phyloP scores from a whole-genome alignment of 2,888 invertebrate species.

The Aphelenchoides bicaudatus region DNA sequence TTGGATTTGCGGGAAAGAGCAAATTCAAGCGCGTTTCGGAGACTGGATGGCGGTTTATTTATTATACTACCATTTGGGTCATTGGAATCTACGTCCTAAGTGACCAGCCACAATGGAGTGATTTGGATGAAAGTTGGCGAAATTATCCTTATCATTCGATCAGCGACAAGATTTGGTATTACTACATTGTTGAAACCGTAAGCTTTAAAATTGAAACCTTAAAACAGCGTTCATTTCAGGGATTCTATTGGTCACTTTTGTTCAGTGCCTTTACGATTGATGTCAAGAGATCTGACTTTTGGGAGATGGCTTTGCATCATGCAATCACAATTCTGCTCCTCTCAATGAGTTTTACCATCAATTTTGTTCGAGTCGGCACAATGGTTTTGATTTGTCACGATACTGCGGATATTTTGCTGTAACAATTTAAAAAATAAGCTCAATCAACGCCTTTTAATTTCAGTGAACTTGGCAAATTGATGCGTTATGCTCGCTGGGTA shows the following conservation, averaged over 20 bases:
- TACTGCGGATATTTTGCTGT: conserved; percentile 64
- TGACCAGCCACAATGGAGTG: conserved; percentile 44
- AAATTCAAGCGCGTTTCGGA: conserved; percentile 56
- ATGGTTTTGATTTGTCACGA: conserved; percentile 70
- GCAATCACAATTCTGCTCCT: conserved; percentile 84
- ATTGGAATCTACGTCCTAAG: conserved; percentile 45
- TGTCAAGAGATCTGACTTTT: conserved; percentile 74
- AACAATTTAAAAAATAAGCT: conserved; percentile 50
- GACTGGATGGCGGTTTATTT: conserved; percentile 52
- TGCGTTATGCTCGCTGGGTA: conserved; percentile 67
- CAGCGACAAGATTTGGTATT: conserved; percentile 67
- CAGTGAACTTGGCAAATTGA: conserved; percentile 55
- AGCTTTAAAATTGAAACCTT: conserved; percentile 84
- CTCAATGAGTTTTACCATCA: conserved; percentile 88
- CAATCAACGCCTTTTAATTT: conserved; percentile 21
- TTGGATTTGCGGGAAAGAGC: conserved; percentile 22
- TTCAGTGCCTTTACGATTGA: conserved; percentile 61
- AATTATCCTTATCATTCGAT: conserved; percentile 65
- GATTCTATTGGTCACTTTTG: conserved; percentile 20
- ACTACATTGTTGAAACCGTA: conserved; percentile 88
- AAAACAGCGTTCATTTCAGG: conserved; percentile 32
- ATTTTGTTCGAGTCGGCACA: conserved; percentile 82
- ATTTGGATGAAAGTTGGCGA: conserved; percentile 53
- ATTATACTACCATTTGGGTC: conserved; percentile 43
- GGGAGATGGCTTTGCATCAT: conserved; percentile 73